Evolutionary conservation across 2,113 vertebrate genomes (phyloP).

Genomic region (Neogale vison): DNA sequence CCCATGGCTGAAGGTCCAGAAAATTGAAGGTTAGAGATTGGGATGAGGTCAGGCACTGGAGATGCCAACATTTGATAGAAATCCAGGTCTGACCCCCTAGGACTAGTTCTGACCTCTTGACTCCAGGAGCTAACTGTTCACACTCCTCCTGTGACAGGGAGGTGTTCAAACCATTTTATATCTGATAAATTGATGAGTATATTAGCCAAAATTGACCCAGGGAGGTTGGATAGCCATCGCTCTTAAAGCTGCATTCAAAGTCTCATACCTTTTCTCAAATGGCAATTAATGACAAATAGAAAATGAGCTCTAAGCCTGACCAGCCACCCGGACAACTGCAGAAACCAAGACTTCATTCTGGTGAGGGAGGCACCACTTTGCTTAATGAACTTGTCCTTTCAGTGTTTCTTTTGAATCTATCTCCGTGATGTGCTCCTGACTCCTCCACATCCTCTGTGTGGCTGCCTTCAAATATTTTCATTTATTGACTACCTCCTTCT

Average conservation of each 20-base stretch:
- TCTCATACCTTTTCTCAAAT: conserved; percentile 54
- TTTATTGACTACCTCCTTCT: background rate
- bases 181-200: conserved; percentile 49
- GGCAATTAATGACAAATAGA: conserved; percentile 53
- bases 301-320: conserved; percentile 53
- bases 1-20: conserved; percentile 6
- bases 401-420: conserved; percentile 34
- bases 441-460: background rate
- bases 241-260: conserved; percentile 45
- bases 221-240: background rate
- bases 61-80: conserved; percentile 62
- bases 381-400: conserved; percentile 53
- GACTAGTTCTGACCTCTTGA: conserved; percentile 37
- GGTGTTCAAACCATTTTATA: conserved; percentile 5
- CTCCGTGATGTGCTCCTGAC: background rate
- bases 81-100: conserved; percentile 8
- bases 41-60: conserved; percentile 33
- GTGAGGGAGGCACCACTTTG: conserved; percentile 24
- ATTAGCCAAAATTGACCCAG: background rate
- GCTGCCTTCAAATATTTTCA: background rate
- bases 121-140: conserved; percentile 46
- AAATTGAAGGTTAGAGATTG: conserved; percentile 47
- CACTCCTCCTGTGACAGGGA: background rate
- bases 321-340: background rate
- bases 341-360: conserved; percentile 44